Base-by-base conservation (phyloP, 2,888 invertebrate species). In the Tetrapedia diversipes region DNA sequence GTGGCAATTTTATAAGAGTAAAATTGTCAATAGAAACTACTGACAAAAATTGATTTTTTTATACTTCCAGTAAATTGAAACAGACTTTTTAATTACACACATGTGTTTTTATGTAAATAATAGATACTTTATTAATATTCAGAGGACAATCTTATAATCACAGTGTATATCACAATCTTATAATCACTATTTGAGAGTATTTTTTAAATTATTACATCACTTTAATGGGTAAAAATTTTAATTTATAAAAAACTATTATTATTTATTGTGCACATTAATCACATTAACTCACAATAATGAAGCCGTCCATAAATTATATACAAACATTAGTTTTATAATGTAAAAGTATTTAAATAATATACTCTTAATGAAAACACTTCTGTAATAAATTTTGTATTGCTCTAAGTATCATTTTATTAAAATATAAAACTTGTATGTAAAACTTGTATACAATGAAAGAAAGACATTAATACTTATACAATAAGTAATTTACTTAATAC, bases 1-100 rank as follows among this genome's bases (percentile, higher is more conserved):
- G 91, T 92, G 79, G 91, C 91, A 80, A 83, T 88, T 83, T 87
- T 89, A 65, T 89, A 85, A 86, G 29, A 27, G 29, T 54, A 56
- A 54, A 16, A 6, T 57, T 1, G 2, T 16, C n/a, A 34, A 41
- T 22, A 24, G 45, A 29, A 4, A 14, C 11, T 19, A n/a, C 22
- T 43, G 16, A 3, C 47, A 34, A 24, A n/a, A 70, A 66, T 64
- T 64, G 49, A 67, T 59, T 63, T 51, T 68, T 81, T 67, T 73
- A 56, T 83, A 81, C 73, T 80, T 77, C 61, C 73, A 65, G 11
- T 43, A 27, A 61, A 61, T 24, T 29, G 4, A 27, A 19, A 61
- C 6, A 34, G n/a, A 47, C n/a, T 45, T 45, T 51, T 49, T 39
- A 11, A 10, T 24, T n/a, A 41, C 51, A 41, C 19, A 34, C 39